Conservation (phyloP, 2,797 vertebrate species). For the Sylvia borin region DNA sequence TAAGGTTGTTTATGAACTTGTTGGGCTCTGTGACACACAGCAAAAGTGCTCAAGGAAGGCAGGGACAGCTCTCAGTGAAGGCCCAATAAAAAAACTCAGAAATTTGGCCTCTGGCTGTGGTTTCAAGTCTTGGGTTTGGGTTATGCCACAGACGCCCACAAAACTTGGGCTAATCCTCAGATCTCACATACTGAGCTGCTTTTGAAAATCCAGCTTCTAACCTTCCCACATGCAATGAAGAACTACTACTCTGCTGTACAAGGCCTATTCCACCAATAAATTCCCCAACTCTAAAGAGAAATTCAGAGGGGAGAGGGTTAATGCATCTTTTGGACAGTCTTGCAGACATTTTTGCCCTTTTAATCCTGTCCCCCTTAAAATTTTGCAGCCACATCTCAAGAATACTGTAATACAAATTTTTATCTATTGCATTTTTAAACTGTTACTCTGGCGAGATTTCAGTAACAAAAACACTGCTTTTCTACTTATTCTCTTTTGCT, state of each 20-base stretch:
- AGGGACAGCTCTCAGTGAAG: background rate
- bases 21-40: background rate
- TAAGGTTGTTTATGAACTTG: accelerated
- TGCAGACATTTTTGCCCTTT: background rate
- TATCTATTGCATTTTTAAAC: background rate
- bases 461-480: background rate
- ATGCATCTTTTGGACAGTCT: background rate
- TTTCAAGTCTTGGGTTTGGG: background rate
- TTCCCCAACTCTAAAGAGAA: background rate
- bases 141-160: background rate
- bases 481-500: background rate
- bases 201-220: background rate
- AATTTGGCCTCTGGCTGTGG: background rate
- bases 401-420: background rate
- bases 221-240: background rate
- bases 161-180: background rate
- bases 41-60: background rate
- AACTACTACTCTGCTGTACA: background rate
- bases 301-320: background rate
- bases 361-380: background rate
- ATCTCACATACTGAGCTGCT: background rate
- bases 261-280: background rate
- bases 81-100: background rate
- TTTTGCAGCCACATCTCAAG: background rate
- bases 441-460: background rate